Base-by-base conservation (phyloP, 2,113 vertebrate genomes). In the Galeopterus variegatus region DNA sequence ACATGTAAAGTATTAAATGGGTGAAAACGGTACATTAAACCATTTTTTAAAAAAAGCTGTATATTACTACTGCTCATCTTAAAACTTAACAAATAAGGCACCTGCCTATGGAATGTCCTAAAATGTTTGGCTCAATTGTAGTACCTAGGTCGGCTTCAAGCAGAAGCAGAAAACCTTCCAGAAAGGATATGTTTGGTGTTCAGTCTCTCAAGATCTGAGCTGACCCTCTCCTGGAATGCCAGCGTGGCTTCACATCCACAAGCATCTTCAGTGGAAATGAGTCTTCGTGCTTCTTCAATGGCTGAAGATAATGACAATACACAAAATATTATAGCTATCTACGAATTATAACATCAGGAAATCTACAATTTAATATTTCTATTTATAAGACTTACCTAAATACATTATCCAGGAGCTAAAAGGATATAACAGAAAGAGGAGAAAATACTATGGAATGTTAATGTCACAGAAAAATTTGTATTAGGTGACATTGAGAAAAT, bases 161-260 rank as follows among this genome's bases (percentile, higher is more conserved):
- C 50, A 93, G 41, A 95, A 76, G 52, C 60, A 93, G 52, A 83
- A 96, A 67, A 69, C 45, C 12, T n/a, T 36, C 10, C 85, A 56
- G 93, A 98, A 99, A 99, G 99, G 99, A 99, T 99, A 99, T 99
- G 90, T 98, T 99, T 99, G 94, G 97, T 97, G 54, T 99, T 98
- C 91, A 99, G 98, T 97, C 99, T 98, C 98, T 99, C 99, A 58
- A 99, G 98, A 94, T 96, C 98, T 0, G 98, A 99, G 96, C 98
- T 99, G 23, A 99, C 99, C 10, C 99, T 99, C 82, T 98, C 99
- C 98, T 99, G 99, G 98, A 99, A 99, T 4, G 98, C 99, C 98
- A 99, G 96, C 4, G 99, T 98, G 96, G 99, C 99, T 96, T 99
- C 99, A 97, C 99, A 99, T 48, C 99, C 99, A 96, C 99, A 99